phyloP scores from a whole-genome alignment of 1,140 invertebrate genomes.

The Odontomachus brunneus region DNA sequence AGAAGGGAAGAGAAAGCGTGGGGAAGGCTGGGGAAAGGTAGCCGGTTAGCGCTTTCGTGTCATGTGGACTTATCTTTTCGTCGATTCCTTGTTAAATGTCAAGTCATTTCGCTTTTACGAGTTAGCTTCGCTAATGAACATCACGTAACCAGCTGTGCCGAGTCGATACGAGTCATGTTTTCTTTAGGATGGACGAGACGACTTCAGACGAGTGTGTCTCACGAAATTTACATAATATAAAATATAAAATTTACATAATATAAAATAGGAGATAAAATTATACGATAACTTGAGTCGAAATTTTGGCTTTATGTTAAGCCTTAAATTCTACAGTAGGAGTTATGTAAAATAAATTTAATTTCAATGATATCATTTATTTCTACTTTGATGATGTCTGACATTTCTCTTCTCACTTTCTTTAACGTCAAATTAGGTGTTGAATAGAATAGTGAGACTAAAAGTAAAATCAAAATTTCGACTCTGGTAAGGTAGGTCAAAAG shows the following conservation, averaged over 20 bases:
- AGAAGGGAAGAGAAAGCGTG: conserved; percentile 18
- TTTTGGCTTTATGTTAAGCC: no score
- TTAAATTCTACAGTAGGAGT: no score
- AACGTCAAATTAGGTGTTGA: no score
- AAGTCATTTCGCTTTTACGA: conserved; percentile 73
- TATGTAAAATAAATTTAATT: no score
- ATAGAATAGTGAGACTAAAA: no score
- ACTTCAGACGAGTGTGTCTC: background rate
- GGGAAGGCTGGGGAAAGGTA: background rate
- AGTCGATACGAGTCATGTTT: conserved; percentile 55
- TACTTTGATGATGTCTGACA: no score
- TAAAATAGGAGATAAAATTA: conserved; percentile 4
- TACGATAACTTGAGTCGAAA: background rate
- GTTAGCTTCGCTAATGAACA: conserved; percentile 69
- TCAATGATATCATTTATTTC: no score
- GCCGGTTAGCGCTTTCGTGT: conserved; percentile 62
- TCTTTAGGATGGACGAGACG: background rate
- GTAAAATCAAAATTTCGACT: no score
- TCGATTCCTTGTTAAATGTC: conserved; percentile 75
- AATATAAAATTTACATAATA: conserved; percentile 7
- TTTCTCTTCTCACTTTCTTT: no score
- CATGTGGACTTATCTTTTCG: conserved; percentile 70
- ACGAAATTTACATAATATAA: background rate
- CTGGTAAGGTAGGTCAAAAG: no score
- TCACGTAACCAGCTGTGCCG: conserved; percentile 56